Conservation (phyloP, 2,888 invertebrate species). For the Drosophila basisetae region DNA sequence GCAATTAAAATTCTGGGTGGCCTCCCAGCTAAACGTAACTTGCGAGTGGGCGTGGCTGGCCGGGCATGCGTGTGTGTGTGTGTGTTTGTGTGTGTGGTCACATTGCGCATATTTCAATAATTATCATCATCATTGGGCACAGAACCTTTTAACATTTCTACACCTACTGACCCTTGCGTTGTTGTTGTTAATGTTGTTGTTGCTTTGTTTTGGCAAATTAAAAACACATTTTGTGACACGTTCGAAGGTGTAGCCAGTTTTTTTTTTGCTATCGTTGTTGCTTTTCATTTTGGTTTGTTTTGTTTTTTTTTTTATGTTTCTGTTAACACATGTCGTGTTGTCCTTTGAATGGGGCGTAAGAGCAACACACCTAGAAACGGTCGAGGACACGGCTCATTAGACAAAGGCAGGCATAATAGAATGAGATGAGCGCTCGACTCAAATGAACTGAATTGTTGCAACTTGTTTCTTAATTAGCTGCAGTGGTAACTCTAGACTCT, state of each 20-base stretch:
- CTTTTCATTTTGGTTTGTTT: slow-evolving; percentile 16
- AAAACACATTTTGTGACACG: slow-evolving; percentile 74
- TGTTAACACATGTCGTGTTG: slow-evolving; percentile 62
- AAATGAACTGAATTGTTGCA: slow-evolving; percentile 16
- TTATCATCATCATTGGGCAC: slow-evolving; percentile 50
- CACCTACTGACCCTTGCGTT: slow-evolving; percentile 63
- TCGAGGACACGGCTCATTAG: slow-evolving; percentile 69
- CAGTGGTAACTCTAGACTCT: background rate
- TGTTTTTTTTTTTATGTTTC: slow-evolving; percentile 9
- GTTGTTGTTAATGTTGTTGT: background rate
- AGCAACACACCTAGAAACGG: slow-evolving; percentile 34
- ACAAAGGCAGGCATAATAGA: slow-evolving; percentile 33
- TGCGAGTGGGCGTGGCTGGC: slow-evolving; percentile 30
- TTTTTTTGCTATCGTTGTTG: background rate
- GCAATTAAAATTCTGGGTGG: slow-evolving; percentile 61
- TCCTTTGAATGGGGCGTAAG: slow-evolving; percentile 19
- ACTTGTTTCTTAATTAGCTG: slow-evolving; percentile 35
- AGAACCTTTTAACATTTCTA: slow-evolving; percentile 64
- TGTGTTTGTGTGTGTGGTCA: slow-evolving; percentile 56
- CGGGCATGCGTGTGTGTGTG: slow-evolving; percentile 41
- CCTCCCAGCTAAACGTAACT: slow-evolving; percentile 21
- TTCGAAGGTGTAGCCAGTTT: slow-evolving; percentile 34
- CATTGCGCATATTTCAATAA: slow-evolving; percentile 52
- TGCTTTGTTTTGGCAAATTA: slow-evolving; percentile 58
- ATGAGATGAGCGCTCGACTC: slow-evolving; percentile 33